Evolutionary conservation across 1,140 invertebrate species (phyloP).

Genomic region (Coboldia fuscipes): DNA sequence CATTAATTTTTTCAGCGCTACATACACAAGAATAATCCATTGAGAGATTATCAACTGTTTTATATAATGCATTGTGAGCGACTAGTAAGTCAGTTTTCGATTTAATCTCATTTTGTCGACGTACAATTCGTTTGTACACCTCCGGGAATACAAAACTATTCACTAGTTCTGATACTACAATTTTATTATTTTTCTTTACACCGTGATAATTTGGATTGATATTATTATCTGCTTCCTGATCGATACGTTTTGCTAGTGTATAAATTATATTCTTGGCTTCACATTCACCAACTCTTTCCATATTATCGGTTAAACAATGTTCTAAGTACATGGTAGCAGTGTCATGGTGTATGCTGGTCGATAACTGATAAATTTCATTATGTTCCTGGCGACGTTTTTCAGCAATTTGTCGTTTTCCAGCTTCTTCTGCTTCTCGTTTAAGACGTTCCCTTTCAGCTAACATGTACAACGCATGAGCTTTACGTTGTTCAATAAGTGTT

Average conservation of each 20-base stretch:
- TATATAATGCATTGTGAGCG: slow-evolving; percentile 9
- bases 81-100: slow-evolving; percentile 9
- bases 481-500: slow-evolving; percentile 40
- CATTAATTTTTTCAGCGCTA: background rate
- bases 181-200: slow-evolving; percentile 31
- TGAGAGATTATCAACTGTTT: slow-evolving; percentile 1
- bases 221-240: slow-evolving; percentile 26
- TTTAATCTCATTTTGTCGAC: slow-evolving; percentile 13
- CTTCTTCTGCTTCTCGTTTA: slow-evolving; percentile 40
- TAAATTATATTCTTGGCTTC: slow-evolving; percentile 29
- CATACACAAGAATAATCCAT: background rate
- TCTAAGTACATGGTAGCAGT: slow-evolving; percentile 38
- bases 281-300: slow-evolving; percentile 30
- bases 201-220: slow-evolving; percentile 14
- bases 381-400: slow-evolving; percentile 34
- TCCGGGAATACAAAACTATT: slow-evolving; percentile 39
- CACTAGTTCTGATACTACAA: slow-evolving; percentile 25
- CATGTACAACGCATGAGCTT: slow-evolving; percentile 41
- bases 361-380: slow-evolving; percentile 38
- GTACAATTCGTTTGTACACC: slow-evolving; percentile 21
- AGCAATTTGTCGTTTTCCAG: slow-evolving; percentile 37
- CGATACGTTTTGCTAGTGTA: slow-evolving; percentile 31
- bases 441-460: slow-evolving; percentile 38
- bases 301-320: slow-evolving; percentile 33
- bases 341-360: slow-evolving; percentile 29